These are phyloP conservation scores for Sebastes diploproa DNA, from an alignment of 2,797 vertebrate genomes.

Conservation along the genomic window DNA sequence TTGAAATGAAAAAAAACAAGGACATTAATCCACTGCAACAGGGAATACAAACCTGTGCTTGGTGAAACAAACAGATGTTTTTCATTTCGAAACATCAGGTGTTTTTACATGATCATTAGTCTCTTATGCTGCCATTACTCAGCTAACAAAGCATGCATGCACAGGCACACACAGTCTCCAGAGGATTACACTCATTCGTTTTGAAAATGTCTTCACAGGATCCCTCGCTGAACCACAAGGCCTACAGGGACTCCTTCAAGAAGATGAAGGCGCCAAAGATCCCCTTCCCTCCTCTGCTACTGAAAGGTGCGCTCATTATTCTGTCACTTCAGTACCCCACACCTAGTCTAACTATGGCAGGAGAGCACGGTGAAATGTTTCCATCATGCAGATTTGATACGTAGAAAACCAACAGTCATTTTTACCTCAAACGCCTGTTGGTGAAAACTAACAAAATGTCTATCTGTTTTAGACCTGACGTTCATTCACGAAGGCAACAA, in stretches of 20 bases:
- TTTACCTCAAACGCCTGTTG: not conserved
- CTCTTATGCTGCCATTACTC: constrained; percentile 1
- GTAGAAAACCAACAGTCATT: not conserved
- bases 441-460: not conserved
- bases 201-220: constrained; percentile 87
- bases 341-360: not conserved
- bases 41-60: not conserved
- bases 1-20: not conserved
- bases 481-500: constrained; percentile 99
- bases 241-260: constrained; percentile 97
- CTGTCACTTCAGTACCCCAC: constrained; percentile 34
- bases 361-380: not conserved
- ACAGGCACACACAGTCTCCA: constrained; percentile 14
- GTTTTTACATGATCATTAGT: constrained; percentile 24
- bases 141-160: constrained; percentile 26
- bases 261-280: constrained; percentile 99
- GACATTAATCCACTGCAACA: not conserved
- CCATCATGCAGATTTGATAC: not conserved
- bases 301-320: constrained; percentile 88
- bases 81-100: constrained; percentile 26
- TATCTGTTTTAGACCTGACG: constrained; percentile 87
- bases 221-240: constrained; percentile 97
- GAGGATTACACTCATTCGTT: constrained; percentile 43
- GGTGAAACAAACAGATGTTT: constrained; percentile 7
- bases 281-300: constrained; percentile 95